These are phyloP conservation scores for Drosophila nannoptera DNA, from an alignment of 1,140 invertebrate genomes.

Conservation along the genomic window DNA sequence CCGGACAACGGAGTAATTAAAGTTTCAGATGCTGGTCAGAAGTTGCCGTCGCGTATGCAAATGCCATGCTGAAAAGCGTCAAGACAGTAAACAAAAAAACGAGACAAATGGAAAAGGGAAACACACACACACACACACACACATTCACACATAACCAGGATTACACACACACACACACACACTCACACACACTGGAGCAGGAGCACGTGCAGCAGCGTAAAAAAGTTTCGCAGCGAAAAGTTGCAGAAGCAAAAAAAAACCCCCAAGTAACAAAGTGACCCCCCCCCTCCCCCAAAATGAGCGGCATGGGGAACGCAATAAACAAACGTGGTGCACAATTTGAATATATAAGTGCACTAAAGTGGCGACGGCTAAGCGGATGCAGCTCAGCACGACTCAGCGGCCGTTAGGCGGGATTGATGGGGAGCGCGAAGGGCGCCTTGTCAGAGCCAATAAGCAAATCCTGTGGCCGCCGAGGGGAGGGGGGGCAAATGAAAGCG, in stretches of 20 bases:
- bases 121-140: too few species aligned
- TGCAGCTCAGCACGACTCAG: neutral
- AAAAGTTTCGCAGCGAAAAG: conserved; percentile 30
- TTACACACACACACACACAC: too few species aligned
- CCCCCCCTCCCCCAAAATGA: too few species aligned
- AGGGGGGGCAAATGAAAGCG: too few species aligned
- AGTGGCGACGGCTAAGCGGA: conserved; percentile 2
- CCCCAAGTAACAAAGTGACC: neutral
- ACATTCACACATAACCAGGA: too few species aligned
- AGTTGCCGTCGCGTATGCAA: conserved; percentile 20
- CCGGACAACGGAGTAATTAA: conserved; percentile 22
- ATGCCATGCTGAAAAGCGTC: conserved; percentile 18
- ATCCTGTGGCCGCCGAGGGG: too few species aligned
- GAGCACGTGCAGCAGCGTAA: too few species aligned
- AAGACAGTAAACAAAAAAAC: conserved; percentile 36
- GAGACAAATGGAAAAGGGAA: conserved; percentile 16
- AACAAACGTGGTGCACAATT: conserved; percentile 36
- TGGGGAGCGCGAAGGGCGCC: too few species aligned
- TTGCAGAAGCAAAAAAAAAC: conserved; percentile 11
- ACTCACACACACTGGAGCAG: too few species aligned
- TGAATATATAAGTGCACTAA: conserved; percentile 47
- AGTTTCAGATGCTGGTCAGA: conserved; percentile 31
- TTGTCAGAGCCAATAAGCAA: too few species aligned
- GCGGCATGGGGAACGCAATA: conserved; percentile 5
- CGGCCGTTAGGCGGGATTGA: too few species aligned